Conservation (phyloP, 2,888 invertebrate species). For the Scaptomyza caliginosa region DNA sequence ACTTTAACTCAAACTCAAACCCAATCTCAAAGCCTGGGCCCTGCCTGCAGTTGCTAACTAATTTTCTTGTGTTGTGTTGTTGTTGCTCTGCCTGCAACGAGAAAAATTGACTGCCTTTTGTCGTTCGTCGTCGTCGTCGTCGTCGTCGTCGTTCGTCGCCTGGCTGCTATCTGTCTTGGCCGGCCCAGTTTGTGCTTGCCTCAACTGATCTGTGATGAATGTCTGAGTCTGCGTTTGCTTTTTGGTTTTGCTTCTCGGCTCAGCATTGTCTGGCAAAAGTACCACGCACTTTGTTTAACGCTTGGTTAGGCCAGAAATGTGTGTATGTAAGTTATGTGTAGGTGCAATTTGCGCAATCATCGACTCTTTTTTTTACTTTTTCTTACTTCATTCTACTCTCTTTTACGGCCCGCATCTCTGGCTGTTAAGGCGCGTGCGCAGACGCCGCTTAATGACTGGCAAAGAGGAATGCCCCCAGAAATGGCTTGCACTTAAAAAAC, state of each 20-base stretch:
- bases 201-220: constrained; percentile 74
- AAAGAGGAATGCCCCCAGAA: constrained; percentile 58
- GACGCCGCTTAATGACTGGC: constrained; percentile 67
- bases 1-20: constrained; percentile 12
- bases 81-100: constrained; percentile 13
- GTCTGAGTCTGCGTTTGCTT: constrained; percentile 44
- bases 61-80: constrained; percentile 69
- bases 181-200: constrained; percentile 53
- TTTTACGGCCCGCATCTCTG: constrained; percentile 9
- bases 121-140: constrained; percentile 35
- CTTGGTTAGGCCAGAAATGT: constrained; percentile 2
- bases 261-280: constrained; percentile 58
- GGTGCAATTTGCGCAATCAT: constrained; percentile 80
- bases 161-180: constrained; percentile 50
- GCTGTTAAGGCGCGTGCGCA: constrained; percentile 67
- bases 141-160: constrained; percentile 12
- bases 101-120: constrained; percentile 78
- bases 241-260: constrained; percentile 18
- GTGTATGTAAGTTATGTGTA: constrained; percentile 57
- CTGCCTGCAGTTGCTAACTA: constrained; percentile 55
- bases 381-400: neutral
- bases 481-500: constrained; percentile 68
- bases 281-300: constrained; percentile 72
- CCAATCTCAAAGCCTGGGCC: constrained; percentile 20
- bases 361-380: constrained; percentile 33